Evolutionary conservation across 2,888 invertebrate species (phyloP).

Genomic region (Argyresthia goedartella): DNA sequence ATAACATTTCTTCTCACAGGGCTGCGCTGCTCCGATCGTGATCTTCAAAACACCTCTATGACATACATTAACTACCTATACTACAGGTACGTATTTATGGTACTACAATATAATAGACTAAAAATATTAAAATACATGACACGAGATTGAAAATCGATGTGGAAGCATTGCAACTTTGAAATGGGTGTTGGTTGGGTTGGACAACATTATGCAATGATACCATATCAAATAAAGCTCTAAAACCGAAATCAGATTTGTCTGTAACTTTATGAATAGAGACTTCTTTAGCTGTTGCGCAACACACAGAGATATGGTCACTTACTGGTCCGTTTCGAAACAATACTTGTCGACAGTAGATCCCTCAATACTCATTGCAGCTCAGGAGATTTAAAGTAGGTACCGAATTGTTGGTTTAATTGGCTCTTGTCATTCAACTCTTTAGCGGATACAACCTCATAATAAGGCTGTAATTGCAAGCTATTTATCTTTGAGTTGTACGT

Average conservation of each 20-base stretch:
- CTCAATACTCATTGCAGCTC: neutral
- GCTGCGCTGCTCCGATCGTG: neutral
- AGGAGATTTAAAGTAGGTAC: neutral
- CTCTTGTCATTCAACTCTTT: neutral
- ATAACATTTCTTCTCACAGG: neutral
- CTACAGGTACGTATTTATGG: neutral
- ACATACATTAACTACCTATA: neutral
- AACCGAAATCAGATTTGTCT: conserved; percentile 23
- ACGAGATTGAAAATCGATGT: neutral
- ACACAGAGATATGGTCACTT: conserved; percentile 17
- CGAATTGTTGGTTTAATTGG: neutral
- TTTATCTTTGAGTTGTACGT: conserved; percentile 1
- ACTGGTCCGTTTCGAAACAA: conserved; percentile 19
- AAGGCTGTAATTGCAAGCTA: conserved; percentile 3
- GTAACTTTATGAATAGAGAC: conserved; percentile 23
- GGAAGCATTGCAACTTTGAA: conserved; percentile 16
- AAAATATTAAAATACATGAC: neutral
- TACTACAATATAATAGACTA: neutral
- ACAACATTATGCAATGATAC: conserved; percentile 23
- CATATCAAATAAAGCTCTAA: conserved; percentile 22
- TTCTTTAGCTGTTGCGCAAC: conserved; percentile 15
- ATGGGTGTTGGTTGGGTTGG: conserved; percentile 2
- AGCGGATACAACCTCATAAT: conserved; percentile 2
- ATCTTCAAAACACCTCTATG: neutral
- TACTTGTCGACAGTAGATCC: conserved; percentile 12